A percentile compares a stretch with the other conserved stretches of the same genome.
phyloP scores from a whole-genome alignment of 1,140 invertebrate genomes.

The Brachionus asplanchnoidis region DNA sequence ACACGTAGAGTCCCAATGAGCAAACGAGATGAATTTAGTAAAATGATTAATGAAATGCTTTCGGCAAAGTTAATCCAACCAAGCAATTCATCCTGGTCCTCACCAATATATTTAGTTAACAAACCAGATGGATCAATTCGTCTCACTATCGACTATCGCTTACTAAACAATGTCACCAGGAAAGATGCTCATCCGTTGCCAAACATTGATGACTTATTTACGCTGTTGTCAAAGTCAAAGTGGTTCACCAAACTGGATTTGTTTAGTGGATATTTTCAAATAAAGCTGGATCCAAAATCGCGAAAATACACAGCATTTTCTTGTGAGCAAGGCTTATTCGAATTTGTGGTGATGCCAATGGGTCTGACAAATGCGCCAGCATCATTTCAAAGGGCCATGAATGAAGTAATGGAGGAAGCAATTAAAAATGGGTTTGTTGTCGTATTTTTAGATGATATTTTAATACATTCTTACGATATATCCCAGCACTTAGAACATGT shows the following conservation, averaged over 20 bases:
- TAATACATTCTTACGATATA: too few species aligned
- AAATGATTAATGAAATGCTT: neutral
- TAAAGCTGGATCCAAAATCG: neutral
- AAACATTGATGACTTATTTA: too few species aligned
- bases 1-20: too few species aligned
- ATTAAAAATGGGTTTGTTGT: too few species aligned
- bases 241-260: neutral
- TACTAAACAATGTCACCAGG: neutral
- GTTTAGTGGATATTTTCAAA: conserved; percentile 2
- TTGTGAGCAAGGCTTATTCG: neutral
- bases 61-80: neutral
- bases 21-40: too few species aligned
- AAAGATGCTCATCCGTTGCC: too few species aligned
- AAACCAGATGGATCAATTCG: neutral
- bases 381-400: neutral
- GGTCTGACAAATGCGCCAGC: neutral
- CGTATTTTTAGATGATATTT: too few species aligned
- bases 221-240: neutral
- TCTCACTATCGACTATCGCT: neutral
- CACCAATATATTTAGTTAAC: neutral
- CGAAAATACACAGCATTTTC: neutral
- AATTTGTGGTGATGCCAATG: neutral
- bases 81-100: neutral
- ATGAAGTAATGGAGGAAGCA: neutral
- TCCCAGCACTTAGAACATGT: neutral